phyloP scores from a whole-genome alignment of 2,888 invertebrate genomes.

The Pheosia gnoma region DNA sequence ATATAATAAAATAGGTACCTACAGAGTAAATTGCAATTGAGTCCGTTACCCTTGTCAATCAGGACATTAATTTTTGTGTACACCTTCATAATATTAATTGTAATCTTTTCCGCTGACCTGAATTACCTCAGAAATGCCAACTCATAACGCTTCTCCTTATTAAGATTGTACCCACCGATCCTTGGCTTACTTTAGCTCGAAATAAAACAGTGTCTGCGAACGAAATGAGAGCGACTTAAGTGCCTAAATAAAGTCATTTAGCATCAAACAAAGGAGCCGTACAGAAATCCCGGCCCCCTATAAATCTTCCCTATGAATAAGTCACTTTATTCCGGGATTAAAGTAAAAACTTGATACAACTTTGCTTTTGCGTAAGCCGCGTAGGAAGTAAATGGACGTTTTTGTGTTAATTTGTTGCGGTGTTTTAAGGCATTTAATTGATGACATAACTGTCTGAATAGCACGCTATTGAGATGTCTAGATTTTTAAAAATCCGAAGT shows the following conservation, averaged over 20 bases:
- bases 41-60: background rate
- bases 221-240: conserved; percentile 53
- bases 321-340: conserved; percentile 26
- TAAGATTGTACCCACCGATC: background rate
- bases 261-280: conserved; percentile 49
- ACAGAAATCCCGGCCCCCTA: conserved; percentile 43
- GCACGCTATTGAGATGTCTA: background rate
- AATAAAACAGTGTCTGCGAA: conserved; percentile 20
- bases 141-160: background rate
- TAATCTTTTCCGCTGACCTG: background rate
- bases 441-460: background rate
- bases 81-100: background rate
- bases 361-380: conserved; percentile 19
- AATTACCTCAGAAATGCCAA: background rate
- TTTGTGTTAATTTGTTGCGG: conserved; percentile 26
- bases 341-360: conserved; percentile 29
- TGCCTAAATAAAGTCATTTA: conserved; percentile 61
- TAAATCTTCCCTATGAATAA: conserved; percentile 52
- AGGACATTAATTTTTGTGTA: background rate
- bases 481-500: too few relatives aligned
- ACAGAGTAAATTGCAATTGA: background rate
- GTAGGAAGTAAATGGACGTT: conserved; percentile 13
- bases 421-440: conserved; percentile 8
- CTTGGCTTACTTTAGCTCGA: conserved; percentile 25
- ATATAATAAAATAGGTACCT: background rate